phyloP scores from a whole-genome alignment of 2,797 vertebrate genomes.

The Coregonus sp. region DNA sequence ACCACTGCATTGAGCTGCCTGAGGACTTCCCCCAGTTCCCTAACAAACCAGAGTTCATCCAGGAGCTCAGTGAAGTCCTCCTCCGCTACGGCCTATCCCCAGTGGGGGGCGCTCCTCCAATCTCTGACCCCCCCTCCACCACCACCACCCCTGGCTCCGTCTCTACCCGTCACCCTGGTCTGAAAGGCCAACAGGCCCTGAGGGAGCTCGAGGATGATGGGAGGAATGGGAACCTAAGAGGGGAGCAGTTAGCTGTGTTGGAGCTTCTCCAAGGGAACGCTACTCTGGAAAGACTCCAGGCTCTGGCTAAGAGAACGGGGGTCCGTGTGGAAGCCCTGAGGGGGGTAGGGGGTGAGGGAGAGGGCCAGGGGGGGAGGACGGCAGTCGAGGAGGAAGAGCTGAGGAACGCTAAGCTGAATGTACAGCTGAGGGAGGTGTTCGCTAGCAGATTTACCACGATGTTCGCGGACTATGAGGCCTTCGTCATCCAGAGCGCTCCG shows the following conservation, averaged over 20 bases:
- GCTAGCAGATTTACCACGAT: constrained; percentile 88
- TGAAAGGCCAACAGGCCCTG: constrained; percentile 75
- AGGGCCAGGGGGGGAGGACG: constrained; percentile 51
- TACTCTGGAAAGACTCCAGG: constrained; percentile 86
- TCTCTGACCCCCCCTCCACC: constrained; percentile 70
- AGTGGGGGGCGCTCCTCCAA: constrained; percentile 70
- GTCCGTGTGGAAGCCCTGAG: constrained; percentile 80
- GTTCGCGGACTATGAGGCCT: constrained; percentile 91
- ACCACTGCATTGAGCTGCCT: constrained; percentile 88
- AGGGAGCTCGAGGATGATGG: constrained; percentile 84
- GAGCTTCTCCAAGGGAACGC: constrained; percentile 87
- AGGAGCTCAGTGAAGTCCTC: constrained; percentile 89
- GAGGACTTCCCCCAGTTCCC: constrained; percentile 94
- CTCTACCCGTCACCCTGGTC: constrained; percentile 16
- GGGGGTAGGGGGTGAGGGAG: constrained; percentile 57
- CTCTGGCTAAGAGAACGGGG: constrained; percentile 84
- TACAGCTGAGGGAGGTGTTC: constrained; percentile 90
- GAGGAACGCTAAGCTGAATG: constrained; percentile 82
- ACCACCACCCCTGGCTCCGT: constrained; percentile 56
- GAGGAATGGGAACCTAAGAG: constrained; percentile 84
- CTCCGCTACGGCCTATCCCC: constrained; percentile 80
- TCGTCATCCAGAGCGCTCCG: constrained; percentile 90
- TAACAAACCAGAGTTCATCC: constrained; percentile 87
- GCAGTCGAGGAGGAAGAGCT: constrained; percentile 82
- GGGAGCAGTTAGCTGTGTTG: constrained; percentile 77